A percentile compares a stretch with the other conserved stretches of the same genome.
Conservation (phyloP, 2,888 invertebrate genomes). For the Troglohyphantes excavatus region DNA sequence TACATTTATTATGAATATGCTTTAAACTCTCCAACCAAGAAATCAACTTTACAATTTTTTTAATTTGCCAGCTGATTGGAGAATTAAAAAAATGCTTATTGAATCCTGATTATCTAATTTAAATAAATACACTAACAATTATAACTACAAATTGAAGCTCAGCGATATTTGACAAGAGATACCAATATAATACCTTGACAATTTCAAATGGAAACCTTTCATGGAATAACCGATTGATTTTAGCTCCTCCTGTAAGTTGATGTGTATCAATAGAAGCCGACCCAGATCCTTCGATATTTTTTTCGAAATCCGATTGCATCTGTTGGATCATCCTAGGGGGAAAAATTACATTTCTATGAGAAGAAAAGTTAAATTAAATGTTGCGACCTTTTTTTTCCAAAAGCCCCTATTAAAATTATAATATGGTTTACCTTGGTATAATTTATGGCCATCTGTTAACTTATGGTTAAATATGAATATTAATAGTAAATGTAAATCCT, state of each 20-base stretch:
- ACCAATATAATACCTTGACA: constrained; percentile 88
- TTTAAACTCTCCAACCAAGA: too few relatives aligned
- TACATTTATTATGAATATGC: too few relatives aligned
- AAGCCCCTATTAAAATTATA: too few relatives aligned
- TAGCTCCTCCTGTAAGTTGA: constrained; percentile 98
- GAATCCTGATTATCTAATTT: neutral
- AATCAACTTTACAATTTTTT: too few relatives aligned
- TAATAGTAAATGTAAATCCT: too few relatives aligned
- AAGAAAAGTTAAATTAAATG: too few relatives aligned
- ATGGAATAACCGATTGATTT: constrained; percentile 99
- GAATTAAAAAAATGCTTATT: neutral
- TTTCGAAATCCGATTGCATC: constrained; percentile 98
- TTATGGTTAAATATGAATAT: too few relatives aligned
- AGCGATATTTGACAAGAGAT: too few relatives aligned
- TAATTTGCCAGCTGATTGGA: too few relatives aligned
- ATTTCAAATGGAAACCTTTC: constrained; percentile 99
- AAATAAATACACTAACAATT: neutral
- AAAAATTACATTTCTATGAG: neutral
- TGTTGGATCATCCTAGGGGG: constrained; percentile 97
- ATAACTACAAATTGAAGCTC: neutral
- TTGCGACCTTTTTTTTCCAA: too few relatives aligned
- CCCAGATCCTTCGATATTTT: constrained; percentile 98
- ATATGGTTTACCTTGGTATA: too few relatives aligned
- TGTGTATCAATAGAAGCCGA: constrained; percentile 98
- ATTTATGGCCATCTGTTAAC: too few relatives aligned